Percentiles rank a stretch among this genome's conserved stretches.
phyloP scores from a whole-genome alignment of 1,140 invertebrate genomes.

The Tribolium castaneum region DNA sequence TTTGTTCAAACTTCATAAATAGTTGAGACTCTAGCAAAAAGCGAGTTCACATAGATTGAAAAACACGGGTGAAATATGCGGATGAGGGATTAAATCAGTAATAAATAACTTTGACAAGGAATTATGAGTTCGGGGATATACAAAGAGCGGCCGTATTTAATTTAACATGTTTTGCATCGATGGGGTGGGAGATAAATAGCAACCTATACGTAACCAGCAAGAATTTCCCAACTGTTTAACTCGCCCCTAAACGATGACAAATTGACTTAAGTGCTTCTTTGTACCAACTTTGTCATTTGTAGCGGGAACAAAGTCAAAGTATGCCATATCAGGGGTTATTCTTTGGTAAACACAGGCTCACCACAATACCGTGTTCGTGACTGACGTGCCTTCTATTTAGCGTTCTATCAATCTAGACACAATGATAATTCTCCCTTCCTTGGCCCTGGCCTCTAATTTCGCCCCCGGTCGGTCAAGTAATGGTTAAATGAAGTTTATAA shows the following conservation, averaged over 20 bases:
- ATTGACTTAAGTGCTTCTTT: constrained; percentile 30
- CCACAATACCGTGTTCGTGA: constrained; percentile 36
- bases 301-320: neutral
- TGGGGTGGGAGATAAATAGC: constrained; percentile 18
- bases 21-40: too few species aligned
- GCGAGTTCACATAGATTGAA: constrained; percentile 3
- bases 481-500: neutral
- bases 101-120: constrained; percentile 31
- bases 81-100: constrained; percentile 31
- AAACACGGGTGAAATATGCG: constrained; percentile 22
- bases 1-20: neutral
- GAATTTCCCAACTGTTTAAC: neutral
- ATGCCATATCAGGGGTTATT: constrained; percentile 15
- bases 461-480: neutral
- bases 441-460: neutral
- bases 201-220: neutral
- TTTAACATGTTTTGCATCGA: constrained; percentile 30
- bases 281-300: constrained; percentile 8
- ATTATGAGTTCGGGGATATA: constrained; percentile 22
- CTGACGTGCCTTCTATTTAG: constrained; percentile 33
- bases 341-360: constrained; percentile 8
- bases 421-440: constrained; percentile 5
- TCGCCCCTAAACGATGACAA: neutral
- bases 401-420: constrained; percentile 35
- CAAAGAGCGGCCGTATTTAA: constrained; percentile 24